Evolutionary conservation across 2,888 invertebrate species (phyloP), one percentile per base, ranked within the genome.

Genomic region (Euspilapteryx auroguttella): DNA sequence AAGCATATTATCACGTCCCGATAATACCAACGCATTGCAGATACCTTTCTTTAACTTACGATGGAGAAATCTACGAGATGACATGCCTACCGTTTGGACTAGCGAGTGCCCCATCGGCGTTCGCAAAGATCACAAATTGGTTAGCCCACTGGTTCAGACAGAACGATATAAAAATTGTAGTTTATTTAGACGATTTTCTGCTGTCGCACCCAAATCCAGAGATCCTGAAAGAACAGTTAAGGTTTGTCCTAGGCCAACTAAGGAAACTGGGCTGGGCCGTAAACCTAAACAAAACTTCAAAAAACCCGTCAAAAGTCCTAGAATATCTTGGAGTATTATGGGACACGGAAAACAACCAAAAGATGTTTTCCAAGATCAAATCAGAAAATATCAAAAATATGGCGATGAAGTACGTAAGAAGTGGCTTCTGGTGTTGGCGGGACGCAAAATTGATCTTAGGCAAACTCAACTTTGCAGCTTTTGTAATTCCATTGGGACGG

Each of bases 141-240:
- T 20, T 42, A 7, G 38, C 39, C 12, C 33, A 34, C n/a, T 25
- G 9, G 1, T 28, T 41, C 2, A 29, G 37, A 17, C 15, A 36
- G 17, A 30, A 15, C 10, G 28, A 24, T 8, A 30, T 40, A 8
- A 21, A 35, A 12, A 25, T 37, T 6, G 2, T 40, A 9, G 38
- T 39, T 0, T 40, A 39, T 17, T 29, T 42, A 20, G 40, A 38
- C 36, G 40, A 39, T 11, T 38, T 33, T 24, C 25, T 42, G 11
- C 10, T 38, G 4, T 37, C 25, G n/a, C 21, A 38, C 22, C 37
- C 36, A 24, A 28, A 36, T 21, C 6, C 9, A 1, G 1, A 10
- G 3, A 25, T 10, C 0, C 24, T 37, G 3, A 12, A 14, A 4
- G 7, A 14, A 1, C 36, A 41, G n/a, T 33, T 33, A 2, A 10